Percentiles rank a stretch among this genome's conserved stretches.
Conservation (phyloP, 2,797 vertebrate genomes). For the Gymnothorax javanicus region DNA sequence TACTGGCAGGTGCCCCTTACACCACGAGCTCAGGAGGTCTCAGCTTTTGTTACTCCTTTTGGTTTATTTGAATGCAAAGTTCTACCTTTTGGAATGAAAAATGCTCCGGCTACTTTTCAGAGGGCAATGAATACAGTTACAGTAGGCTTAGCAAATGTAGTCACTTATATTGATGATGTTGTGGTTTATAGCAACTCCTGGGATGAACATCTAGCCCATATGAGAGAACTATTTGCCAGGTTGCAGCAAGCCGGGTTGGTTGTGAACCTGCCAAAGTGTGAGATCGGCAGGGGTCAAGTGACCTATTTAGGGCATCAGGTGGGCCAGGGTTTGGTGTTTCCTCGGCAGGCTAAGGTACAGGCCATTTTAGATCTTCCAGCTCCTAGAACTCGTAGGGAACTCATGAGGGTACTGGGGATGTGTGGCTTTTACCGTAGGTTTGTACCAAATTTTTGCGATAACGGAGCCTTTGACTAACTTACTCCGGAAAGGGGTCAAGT, state of each 20-base stretch:
- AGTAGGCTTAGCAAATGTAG: not conserved
- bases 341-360: too few relatives aligned
- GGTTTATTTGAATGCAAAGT: not conserved
- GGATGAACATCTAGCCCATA: not conserved
- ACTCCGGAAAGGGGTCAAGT: too few relatives aligned
- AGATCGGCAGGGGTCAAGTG: not conserved
- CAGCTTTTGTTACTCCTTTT: not conserved
- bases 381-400: too few relatives aligned
- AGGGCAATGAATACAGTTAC: not conserved
- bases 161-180: not conserved
- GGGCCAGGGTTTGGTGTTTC: not conserved
- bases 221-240: not conserved
- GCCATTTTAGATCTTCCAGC: too few relatives aligned
- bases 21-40: not conserved
- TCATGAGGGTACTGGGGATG: too few relatives aligned
- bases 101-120: conserved; percentile 12
- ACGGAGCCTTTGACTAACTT: too few relatives aligned
- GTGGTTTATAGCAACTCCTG: not conserved
- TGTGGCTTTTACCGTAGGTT: too few relatives aligned
- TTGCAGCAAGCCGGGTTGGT: not conserved
- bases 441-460: too few relatives aligned
- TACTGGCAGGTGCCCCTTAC: too few relatives aligned
- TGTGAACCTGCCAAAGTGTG: not conserved
- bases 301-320: not conserved
- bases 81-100: conserved; percentile 10